These are phyloP conservation scores for Anniella stebbinsi DNA, from an alignment of 2,797 vertebrate genomes.

Conservation along the genomic window DNA sequence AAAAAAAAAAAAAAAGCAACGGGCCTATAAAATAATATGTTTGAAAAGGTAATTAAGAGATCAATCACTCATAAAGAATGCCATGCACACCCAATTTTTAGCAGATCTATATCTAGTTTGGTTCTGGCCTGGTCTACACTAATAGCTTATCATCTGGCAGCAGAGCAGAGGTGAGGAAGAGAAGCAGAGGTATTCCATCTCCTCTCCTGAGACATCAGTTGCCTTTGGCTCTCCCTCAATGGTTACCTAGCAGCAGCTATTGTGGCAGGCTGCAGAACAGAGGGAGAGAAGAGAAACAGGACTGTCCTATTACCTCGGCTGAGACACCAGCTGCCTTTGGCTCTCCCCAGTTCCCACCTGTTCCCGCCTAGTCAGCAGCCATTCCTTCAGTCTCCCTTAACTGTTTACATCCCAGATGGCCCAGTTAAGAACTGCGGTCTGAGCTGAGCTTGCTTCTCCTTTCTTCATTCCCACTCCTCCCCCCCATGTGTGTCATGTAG, in stretches of 20 bases:
- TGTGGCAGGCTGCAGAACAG: not conserved
- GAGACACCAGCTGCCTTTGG: not conserved
- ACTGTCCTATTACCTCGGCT: not conserved
- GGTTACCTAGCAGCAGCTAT: not conserved
- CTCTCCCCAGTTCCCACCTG: not conserved
- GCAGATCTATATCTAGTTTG: not conserved
- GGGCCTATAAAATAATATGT: not conserved
- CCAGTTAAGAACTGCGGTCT: not conserved
- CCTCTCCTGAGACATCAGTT: not conserved
- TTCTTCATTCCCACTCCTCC: accelerated
- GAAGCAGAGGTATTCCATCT: not conserved
- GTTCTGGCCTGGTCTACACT: not conserved
- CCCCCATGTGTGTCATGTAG: not conserved
- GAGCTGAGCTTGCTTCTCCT: too few relatives aligned
- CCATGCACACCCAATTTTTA: too few relatives aligned
- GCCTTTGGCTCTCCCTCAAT: not conserved
- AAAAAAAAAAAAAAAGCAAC: not conserved
- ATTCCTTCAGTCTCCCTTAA: not conserved
- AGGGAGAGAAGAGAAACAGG: not conserved
- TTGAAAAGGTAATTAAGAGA: not conserved
- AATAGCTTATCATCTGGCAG: too few relatives aligned
- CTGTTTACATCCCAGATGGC: too few relatives aligned
- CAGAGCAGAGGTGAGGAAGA: not conserved
- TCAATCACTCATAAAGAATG: too few relatives aligned
- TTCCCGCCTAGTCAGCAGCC: not conserved